Conservation (phyloP, 1,140 invertebrate genomes). For the Pseudomyrmex gracilis region DNA sequence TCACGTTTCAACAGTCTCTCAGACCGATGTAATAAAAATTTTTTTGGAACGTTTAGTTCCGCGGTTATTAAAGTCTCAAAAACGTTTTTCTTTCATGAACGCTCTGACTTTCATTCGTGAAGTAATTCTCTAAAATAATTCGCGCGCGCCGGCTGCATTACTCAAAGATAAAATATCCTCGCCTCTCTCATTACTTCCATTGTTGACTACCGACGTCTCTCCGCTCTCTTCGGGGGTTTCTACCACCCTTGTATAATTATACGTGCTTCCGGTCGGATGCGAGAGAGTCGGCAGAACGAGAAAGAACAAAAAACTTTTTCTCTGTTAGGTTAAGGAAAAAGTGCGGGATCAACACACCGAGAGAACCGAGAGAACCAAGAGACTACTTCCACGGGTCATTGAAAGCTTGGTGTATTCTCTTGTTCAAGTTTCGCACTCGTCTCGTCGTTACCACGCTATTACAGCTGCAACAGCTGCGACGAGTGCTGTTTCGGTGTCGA, state of each 20-base stretch:
- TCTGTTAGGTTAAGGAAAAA: conserved; percentile 3
- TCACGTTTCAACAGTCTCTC: too few relatives aligned
- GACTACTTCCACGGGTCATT: conserved; percentile 48
- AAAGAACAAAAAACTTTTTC: conserved; percentile 40
- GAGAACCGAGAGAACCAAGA: conserved; percentile 31
- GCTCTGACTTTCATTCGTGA: conserved; percentile 31
- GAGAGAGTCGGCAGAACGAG: conserved; percentile 12
- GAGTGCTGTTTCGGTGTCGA: conserved; percentile 25
- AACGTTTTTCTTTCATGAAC: not conserved
- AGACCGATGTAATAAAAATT: not conserved
- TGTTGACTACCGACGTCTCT: conserved; percentile 8
- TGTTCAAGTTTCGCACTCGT: conserved; percentile 47
- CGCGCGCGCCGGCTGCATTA: not conserved
- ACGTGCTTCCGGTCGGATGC: conserved; percentile 19
- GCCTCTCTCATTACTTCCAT: conserved; percentile 36
- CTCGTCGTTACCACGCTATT: conserved; percentile 46
- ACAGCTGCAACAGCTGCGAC: conserved; percentile 38
- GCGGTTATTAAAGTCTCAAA: not conserved
- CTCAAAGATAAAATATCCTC: conserved; percentile 31
- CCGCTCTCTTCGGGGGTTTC: conserved; percentile 2
- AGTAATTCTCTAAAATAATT: not conserved
- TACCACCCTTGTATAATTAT: conserved; percentile 35
- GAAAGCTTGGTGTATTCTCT: conserved; percentile 31
- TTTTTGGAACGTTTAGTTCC: not conserved
- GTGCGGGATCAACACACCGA: conserved; percentile 17